A percentile compares a stretch with the other conserved stretches of the same genome.
phyloP scores from a whole-genome alignment of 1,140 invertebrate genomes.

The Aphaenogaster floridana region DNA sequence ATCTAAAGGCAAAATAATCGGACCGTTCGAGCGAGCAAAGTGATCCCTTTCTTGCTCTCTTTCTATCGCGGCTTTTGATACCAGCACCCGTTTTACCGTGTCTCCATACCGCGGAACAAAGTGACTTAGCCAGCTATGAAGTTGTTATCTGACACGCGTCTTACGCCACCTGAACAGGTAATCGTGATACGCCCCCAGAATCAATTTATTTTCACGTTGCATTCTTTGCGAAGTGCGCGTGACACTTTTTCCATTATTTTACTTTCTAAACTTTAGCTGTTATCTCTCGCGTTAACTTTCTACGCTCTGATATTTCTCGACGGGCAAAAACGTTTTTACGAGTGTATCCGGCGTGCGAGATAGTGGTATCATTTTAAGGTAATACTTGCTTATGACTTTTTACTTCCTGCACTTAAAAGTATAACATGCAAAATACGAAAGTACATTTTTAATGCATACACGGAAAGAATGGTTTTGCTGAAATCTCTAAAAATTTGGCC shows the following conservation, averaged over 20 bases:
- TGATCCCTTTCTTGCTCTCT: slow-evolving; percentile 56
- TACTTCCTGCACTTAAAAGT: neutral
- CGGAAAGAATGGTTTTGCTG: too few relatives aligned
- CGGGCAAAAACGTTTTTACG: slow-evolving; percentile 2
- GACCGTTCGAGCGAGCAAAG: slow-evolving; percentile 22
- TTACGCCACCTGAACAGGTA: slow-evolving; percentile 43
- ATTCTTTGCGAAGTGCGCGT: slow-evolving; percentile 26
- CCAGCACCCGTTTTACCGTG: slow-evolving; percentile 30
- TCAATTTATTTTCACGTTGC: slow-evolving; percentile 51
- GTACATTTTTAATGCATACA: neutral
- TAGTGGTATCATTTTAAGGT: slow-evolving; percentile 11
- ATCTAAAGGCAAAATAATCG: slow-evolving; percentile 19
- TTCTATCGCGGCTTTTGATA: slow-evolving; percentile 35
- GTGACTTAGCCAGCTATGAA: slow-evolving; percentile 43
- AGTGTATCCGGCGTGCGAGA: neutral
- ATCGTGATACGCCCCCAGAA: slow-evolving; percentile 8
- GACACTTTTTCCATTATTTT: slow-evolving; percentile 48
- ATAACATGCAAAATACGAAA: neutral
- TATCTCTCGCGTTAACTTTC: slow-evolving; percentile 46
- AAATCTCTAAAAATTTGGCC: too few relatives aligned
- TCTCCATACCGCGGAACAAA: slow-evolving; percentile 29
- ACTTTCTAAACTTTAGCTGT: slow-evolving; percentile 49
- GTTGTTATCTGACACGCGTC: slow-evolving; percentile 48
- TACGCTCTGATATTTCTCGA: neutral
- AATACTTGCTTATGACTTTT: neutral